Evolutionary conservation across 2,888 invertebrate genomes (phyloP).

Genomic region (Arge pagana): DNA sequence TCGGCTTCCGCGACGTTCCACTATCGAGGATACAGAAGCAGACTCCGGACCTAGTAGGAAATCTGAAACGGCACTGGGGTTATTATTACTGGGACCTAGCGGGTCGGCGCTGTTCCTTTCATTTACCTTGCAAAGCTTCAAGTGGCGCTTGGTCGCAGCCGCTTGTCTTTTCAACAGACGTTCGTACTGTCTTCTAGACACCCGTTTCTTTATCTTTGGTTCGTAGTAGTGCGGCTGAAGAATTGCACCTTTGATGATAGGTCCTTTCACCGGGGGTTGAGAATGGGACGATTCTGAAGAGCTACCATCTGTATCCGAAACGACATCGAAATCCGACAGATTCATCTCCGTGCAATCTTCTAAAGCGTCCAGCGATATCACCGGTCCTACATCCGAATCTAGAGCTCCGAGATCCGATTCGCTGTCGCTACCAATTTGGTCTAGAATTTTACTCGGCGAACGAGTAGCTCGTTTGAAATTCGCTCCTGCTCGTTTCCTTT

Average conservation of each 20-base stretch:
- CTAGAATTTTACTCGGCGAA: slow-evolving; percentile 23
- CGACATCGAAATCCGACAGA: slow-evolving; percentile 46
- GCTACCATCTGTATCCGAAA: slow-evolving; percentile 45
- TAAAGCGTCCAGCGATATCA: slow-evolving; percentile 27
- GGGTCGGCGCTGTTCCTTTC: slow-evolving; percentile 33
- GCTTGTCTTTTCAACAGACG: slow-evolving; percentile 30
- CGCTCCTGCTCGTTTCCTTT: slow-evolving; percentile 4
- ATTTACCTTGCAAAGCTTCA: slow-evolving; percentile 44
- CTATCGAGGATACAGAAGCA: slow-evolving; percentile 29
- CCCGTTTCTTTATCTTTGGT: slow-evolving; percentile 28
- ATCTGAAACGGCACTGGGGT: slow-evolving; percentile 49
- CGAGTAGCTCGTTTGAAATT: slow-evolving; percentile 20
- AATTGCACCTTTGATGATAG: slow-evolving; percentile 14
- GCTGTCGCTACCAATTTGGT: slow-evolving; percentile 24
- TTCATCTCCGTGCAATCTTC: slow-evolving; percentile 45
- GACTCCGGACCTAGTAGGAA: slow-evolving; percentile 33
- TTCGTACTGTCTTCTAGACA: slow-evolving; percentile 35
- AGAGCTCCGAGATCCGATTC: slow-evolving; percentile 26
- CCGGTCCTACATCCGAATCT: slow-evolving; percentile 20
- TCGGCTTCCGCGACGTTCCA: slow-evolving; percentile 23
- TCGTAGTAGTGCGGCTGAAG: slow-evolving; percentile 12
- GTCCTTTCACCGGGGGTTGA: slow-evolving; percentile 2
- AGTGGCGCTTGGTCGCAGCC: slow-evolving; percentile 28
- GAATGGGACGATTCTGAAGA: slow-evolving; percentile 17
- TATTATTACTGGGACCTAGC: slow-evolving; percentile 42